A percentile compares a stretch with the other conserved stretches of the same genome.
Conservation (phyloP, 2,113 vertebrate species). For the Nothoprocta perdicaria region DNA sequence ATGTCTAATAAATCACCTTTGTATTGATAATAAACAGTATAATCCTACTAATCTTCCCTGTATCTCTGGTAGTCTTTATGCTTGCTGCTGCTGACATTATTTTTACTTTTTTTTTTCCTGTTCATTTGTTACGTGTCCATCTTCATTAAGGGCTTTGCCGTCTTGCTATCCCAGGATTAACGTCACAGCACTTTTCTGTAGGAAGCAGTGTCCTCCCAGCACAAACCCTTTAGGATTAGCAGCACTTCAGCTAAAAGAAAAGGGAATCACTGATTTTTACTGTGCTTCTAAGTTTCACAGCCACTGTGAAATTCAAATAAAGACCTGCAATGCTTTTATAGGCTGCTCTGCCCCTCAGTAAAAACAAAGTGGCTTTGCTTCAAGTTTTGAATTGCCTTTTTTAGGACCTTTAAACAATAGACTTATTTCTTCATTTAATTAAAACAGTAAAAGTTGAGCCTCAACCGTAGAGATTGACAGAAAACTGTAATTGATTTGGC, state of each 20-base stretch:
- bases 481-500: conserved; percentile 73
- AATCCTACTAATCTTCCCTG: neutral
- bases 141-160: neutral
- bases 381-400: conserved; percentile 71
- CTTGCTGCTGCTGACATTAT: neutral
- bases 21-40: neutral
- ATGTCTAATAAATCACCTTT: neutral
- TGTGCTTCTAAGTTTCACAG: conserved; percentile 72
- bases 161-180: conserved; percentile 6
- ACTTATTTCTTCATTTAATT: conserved; percentile 80
- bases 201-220: neutral
- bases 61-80: neutral
- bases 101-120: neutral
- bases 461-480: conserved; percentile 61
- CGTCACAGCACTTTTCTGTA: conserved; percentile 4
- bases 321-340: conserved; percentile 73
- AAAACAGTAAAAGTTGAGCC: conserved; percentile 77
- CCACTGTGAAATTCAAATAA: conserved; percentile 77
- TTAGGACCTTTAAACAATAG: conserved; percentile 75
- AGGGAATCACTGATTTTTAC: conserved; percentile 43
- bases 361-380: conserved; percentile 50
- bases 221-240: conserved; percentile 20
- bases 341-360: conserved; percentile 65
- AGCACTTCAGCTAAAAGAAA: neutral
- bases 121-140: neutral